Evolutionary conservation across 2,797 vertebrate species (phyloP).

Genomic region (Smutsia temminckii): DNA sequence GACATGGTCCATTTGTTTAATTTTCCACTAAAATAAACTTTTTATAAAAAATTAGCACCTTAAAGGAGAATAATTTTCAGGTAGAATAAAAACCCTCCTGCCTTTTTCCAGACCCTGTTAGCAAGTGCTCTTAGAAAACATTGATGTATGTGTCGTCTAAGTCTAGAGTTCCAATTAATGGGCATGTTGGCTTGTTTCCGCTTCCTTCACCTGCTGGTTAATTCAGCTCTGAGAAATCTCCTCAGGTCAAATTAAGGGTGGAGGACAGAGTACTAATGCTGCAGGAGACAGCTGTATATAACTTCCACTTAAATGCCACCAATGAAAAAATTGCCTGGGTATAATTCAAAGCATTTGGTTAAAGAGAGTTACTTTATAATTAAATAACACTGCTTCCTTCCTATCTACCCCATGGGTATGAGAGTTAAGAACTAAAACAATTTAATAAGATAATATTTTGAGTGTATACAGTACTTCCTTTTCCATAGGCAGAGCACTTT

Average conservation of each 20-base stretch:
- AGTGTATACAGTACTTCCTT: constrained; percentile 45
- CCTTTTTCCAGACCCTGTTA: background rate
- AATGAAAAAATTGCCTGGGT: constrained; percentile 54
- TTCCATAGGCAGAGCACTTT: constrained; percentile 23
- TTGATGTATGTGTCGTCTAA: constrained; percentile 23
- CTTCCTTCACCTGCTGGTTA: constrained; percentile 41
- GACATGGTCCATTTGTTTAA: constrained; percentile 6
- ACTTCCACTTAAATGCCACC: constrained; percentile 71
- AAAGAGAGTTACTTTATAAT: constrained; percentile 77
- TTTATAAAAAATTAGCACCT: background rate
- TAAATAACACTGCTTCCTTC: constrained; percentile 74
- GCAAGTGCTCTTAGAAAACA: constrained; percentile 57
- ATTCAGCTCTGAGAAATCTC: constrained; percentile 60
- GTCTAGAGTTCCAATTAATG: constrained; percentile 49
- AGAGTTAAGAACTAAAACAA: constrained; percentile 73
- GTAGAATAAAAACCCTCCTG: background rate
- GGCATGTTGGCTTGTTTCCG: constrained; percentile 46
- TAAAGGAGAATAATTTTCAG: constrained; percentile 34
- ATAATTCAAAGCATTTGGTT: constrained; percentile 75
- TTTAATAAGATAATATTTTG: constrained; percentile 79
- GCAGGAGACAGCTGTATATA: constrained; percentile 58
- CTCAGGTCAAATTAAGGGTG: constrained; percentile 66
- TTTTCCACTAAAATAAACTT: background rate
- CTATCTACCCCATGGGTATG: constrained; percentile 65
- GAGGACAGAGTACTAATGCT: constrained; percentile 37